Evolutionary conservation across 1,140 invertebrate genomes (phyloP).

Genomic region (Chrysopa pallens): DNA sequence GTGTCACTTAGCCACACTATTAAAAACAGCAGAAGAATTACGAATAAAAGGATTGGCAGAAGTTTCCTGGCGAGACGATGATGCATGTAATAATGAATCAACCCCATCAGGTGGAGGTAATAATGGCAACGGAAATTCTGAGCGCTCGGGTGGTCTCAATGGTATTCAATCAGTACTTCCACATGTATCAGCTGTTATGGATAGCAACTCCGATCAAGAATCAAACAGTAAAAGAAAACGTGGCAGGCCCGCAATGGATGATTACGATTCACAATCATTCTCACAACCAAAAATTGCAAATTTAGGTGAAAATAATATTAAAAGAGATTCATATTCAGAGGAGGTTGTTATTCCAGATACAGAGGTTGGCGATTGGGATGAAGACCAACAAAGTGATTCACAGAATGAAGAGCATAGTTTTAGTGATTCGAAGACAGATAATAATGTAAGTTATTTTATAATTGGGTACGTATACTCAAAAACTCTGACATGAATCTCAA

Average conservation of each 20-base stretch:
- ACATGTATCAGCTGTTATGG: conserved; percentile 20
- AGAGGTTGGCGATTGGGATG: not conserved
- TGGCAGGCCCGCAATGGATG: conserved; percentile 42
- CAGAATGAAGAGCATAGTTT: too few species aligned
- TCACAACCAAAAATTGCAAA: conserved; percentile 33
- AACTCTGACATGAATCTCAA: too few species aligned
- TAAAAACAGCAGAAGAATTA: conserved; percentile 82
- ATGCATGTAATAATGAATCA: conserved; percentile 22
- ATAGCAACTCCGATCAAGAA: conserved; percentile 16
- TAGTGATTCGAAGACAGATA: too few species aligned
- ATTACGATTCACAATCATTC: conserved; percentile 28
- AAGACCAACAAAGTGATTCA: not conserved
- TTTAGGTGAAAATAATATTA: conserved; percentile 20
- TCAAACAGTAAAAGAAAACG: conserved; percentile 28
- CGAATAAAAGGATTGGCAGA: conserved; percentile 82
- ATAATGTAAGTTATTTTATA: too few species aligned
- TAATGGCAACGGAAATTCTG: conserved; percentile 18
- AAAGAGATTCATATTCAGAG: not conserved
- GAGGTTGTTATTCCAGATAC: not conserved
- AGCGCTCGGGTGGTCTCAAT: conserved; percentile 27
- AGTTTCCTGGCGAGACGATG: conserved; percentile 59
- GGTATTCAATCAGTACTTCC: conserved; percentile 24
- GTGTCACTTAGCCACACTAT: conserved; percentile 62
- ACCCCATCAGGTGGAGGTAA: conserved; percentile 19
- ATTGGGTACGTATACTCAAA: too few species aligned